These are phyloP conservation scores for Therioaphis trifolii DNA, from an alignment of 2,888 invertebrate genomes.

Conservation along the genomic window DNA sequence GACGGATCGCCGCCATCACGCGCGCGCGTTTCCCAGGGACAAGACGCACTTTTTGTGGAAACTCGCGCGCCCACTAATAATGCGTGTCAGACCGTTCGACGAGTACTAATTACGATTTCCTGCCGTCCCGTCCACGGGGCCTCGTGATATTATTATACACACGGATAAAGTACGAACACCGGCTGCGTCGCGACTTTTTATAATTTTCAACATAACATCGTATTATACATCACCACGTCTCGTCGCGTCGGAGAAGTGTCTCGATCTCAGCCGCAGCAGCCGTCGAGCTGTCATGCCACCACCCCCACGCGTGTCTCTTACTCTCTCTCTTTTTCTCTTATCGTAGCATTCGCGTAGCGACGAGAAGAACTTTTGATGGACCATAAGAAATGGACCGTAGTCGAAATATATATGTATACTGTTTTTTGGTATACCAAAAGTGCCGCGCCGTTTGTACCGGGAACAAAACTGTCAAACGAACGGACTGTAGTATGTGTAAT, in stretches of 20 bases:
- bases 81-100: conserved; percentile 33
- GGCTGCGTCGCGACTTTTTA: background rate
- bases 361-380: conserved; percentile 30
- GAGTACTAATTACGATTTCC: conserved; percentile 55
- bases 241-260: background rate
- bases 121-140: background rate
- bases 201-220: background rate
- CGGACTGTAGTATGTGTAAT: conserved; percentile 15
- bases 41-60: background rate
- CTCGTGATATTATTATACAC: too few relatives aligned
- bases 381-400: conserved; percentile 50
- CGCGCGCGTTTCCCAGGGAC: background rate
- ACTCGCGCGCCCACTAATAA: conserved; percentile 15
- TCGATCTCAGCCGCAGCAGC: too few relatives aligned
- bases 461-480: background rate
- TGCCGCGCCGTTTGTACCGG: background rate
- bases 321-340: background rate
- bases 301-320: background rate
- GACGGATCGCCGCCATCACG: too few relatives aligned
- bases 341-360: background rate
- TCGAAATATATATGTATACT: background rate
- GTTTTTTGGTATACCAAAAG: background rate
- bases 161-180: too few relatives aligned
- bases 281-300: background rate
- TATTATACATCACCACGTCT: background rate